Evolutionary conservation across 2,113 vertebrate genomes (phyloP).

Genomic region (Anhinga anhinga): DNA sequence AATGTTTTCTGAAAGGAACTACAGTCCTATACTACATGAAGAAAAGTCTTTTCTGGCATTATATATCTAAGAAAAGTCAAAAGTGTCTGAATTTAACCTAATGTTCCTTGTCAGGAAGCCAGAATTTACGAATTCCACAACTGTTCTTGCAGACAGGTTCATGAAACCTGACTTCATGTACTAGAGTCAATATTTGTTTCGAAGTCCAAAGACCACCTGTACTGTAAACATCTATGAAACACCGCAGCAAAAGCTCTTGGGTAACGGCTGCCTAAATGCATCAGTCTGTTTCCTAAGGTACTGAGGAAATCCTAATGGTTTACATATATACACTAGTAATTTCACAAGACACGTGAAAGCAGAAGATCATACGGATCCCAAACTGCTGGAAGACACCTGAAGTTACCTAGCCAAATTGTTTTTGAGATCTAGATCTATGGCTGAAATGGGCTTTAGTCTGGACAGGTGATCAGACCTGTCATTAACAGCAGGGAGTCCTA

Average conservation of each 20-base stretch:
- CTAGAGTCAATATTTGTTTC: conserved; percentile 64
- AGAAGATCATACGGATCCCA: background rate
- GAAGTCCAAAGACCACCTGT: conserved; percentile 57
- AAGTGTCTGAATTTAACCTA: conserved; percentile 43
- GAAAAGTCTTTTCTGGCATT: background rate
- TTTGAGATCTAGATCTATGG: background rate
- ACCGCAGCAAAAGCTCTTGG: conserved; percentile 18
- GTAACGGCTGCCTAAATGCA: conserved; percentile 22
- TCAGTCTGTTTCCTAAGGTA: background rate
- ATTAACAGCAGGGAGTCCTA: background rate
- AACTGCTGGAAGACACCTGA: background rate
- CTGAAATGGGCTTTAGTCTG: background rate
- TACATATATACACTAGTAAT: background rate
- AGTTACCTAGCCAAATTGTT: background rate
- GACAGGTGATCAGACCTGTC: background rate
- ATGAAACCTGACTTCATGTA: conserved; percentile 13
- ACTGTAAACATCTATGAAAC: conserved; percentile 43
- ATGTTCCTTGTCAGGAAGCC: conserved; percentile 45
- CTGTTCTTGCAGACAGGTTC: conserved; percentile 28
- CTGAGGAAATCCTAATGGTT: conserved; percentile 39
- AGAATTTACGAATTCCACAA: conserved; percentile 13
- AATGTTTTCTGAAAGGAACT: background rate
- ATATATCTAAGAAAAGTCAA: background rate
- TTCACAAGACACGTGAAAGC: background rate
- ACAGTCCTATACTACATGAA: background rate